phyloP scores from a whole-genome alignment of 2,888 invertebrate species.

The Drosophila paramelanica region DNA sequence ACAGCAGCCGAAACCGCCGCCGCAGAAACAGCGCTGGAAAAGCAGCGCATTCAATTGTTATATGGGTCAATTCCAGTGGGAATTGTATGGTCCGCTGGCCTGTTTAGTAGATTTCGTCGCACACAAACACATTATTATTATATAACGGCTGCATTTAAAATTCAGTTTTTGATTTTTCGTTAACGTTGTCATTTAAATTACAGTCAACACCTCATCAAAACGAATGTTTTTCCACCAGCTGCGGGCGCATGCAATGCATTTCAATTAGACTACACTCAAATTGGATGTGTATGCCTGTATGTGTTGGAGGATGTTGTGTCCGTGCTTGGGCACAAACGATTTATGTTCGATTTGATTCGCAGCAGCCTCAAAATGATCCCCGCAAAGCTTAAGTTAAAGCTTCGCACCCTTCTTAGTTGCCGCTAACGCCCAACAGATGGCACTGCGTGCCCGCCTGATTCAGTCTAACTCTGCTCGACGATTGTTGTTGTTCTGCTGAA shows the following conservation, averaged over 20 bases:
- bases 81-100: slow-evolving; percentile 63
- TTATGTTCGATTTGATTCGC: slow-evolving; percentile 36
- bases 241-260: slow-evolving; percentile 55
- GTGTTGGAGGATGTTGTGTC: slow-evolving; percentile 54
- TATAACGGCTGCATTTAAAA: slow-evolving; percentile 51
- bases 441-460: slow-evolving; percentile 31
- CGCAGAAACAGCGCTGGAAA: slow-evolving; percentile 46
- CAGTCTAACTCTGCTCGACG: slow-evolving; percentile 46
- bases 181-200: slow-evolving; percentile 70
- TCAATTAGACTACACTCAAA: slow-evolving; percentile 43
- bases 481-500: slow-evolving; percentile 9
- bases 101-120: slow-evolving; percentile 47
- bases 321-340: slow-evolving; percentile 21
- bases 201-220: slow-evolving; percentile 79
- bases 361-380: slow-evolving; percentile 54
- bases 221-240: slow-evolving; percentile 72
- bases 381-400: slow-evolving; percentile 57
- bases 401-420: slow-evolving; percentile 52
- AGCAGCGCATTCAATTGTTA: slow-evolving; percentile 62
- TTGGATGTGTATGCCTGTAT: slow-evolving; percentile 13
- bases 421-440: slow-evolving; percentile 69
- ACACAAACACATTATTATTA: slow-evolving; percentile 39
- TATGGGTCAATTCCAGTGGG: slow-evolving; percentile 85
- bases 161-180: slow-evolving; percentile 43
- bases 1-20: slow-evolving; percentile 18